Evolutionary conservation across 2,888 invertebrate species (phyloP), one percentile per base, ranked within the genome.

Genomic region (Carpatolechia fugitivella): DNA sequence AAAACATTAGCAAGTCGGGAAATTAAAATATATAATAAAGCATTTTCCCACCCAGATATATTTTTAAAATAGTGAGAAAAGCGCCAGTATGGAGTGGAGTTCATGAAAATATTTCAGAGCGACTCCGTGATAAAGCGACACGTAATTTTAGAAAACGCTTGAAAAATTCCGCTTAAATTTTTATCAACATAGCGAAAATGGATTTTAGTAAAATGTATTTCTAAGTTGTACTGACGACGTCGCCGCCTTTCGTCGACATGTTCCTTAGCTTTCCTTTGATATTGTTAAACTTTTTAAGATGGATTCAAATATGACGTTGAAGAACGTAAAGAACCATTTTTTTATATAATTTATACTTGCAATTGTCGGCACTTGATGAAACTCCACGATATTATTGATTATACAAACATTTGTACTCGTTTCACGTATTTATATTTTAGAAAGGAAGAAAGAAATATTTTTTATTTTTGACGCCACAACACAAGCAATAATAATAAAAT

Each of bases 81-180:
- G 29, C 29, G 47, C 14, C 13, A 31, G 47, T 14, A 14, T 8
- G 13, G 31, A 31, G 47, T 24, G 18, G 48, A 31, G 48, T 33
- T 48, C 40, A n/a, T 57, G 57, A 61, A 59, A 51, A 40, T 51
- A 51, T 51, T 51, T 51, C 40, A 16, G 30, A 24, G 30, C 18
- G 16, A 51, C 40, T 51, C 50, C 10, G 51, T 51, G 51, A 51
- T 40, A 51, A 51, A 51, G 51, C 36, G 51, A 51, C 51, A 51
- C 30, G 40, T 51, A 38, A 51, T 51, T 51, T 51, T 51, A 51
- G 51, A 40, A 51, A 51, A 51, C 40, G 51, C 40, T 51, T 40
- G 40, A 51, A 51, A 51, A 36, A 51, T 51, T 51, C 30, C 40
- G 51, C 30, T 40, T 29, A 51, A 29, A 51, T 40, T 51, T 51